Evolutionary conservation across 2,797 vertebrate species (phyloP).

Genomic region (Phaenicophaeus curvirostris): DNA sequence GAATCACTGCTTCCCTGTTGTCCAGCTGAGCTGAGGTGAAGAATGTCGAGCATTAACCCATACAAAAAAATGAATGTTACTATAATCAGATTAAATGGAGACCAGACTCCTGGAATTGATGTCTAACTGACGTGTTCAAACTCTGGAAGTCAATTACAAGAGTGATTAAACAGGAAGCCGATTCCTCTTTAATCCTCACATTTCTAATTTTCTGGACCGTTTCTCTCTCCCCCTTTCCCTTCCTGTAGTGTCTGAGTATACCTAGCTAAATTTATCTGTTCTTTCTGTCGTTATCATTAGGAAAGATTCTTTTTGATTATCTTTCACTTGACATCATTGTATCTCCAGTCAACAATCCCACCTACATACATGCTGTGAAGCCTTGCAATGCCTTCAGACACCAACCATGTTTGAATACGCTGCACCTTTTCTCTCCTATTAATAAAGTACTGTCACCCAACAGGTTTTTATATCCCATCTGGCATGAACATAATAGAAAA

Average conservation of each 20-base stretch:
- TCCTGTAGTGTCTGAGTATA: background rate
- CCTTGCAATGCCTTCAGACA: conserved; percentile 3
- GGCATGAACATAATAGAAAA: background rate
- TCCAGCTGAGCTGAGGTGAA: background rate
- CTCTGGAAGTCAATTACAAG: background rate
- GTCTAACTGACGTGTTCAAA: background rate
- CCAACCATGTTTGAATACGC: background rate
- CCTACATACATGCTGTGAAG: conserved; percentile 63
- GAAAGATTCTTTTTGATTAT: background rate
- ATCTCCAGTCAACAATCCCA: conserved; percentile 21
- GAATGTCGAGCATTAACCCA: background rate
- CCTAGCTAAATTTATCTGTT: conserved; percentile 11
- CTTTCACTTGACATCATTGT: conserved; percentile 19
- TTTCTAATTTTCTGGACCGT: background rate
- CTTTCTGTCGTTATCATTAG: background rate
- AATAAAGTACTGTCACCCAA: conserved; percentile 18
- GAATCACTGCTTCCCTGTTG: rapidly evolving
- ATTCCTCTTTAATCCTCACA: background rate
- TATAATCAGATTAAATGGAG: background rate
- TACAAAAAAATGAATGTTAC: background rate
- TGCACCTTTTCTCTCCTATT: background rate
- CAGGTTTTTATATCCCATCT: conserved; percentile 49
- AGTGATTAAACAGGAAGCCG: background rate
- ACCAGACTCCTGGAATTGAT: background rate
- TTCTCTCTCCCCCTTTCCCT: background rate